Conservation (phyloP, 2,888 invertebrate genomes). For the Noctua pronuba region DNA sequence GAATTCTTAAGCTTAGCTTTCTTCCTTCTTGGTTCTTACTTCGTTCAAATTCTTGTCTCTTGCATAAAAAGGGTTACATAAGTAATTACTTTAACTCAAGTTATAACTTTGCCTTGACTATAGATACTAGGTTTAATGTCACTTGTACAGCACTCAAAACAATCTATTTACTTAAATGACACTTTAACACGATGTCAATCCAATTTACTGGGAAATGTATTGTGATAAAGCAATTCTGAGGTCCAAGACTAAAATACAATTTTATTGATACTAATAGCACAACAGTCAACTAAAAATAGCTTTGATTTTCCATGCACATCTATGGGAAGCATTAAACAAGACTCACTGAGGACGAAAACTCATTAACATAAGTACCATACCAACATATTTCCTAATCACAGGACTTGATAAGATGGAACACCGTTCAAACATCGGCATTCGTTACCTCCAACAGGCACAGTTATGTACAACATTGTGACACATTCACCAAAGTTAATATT, state of each 20-base stretch:
- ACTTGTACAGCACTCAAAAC: not conserved
- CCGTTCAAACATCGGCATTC: conserved; percentile 48
- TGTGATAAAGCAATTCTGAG: not conserved
- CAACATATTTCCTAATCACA: conserved; percentile 61
- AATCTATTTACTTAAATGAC: not conserved
- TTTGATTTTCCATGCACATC: not conserved
- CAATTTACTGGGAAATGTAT: not conserved
- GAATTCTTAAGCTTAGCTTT: too few relatives aligned
- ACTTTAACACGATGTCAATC: not conserved
- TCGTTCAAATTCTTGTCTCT: too few relatives aligned
- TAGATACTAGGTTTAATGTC: not conserved
- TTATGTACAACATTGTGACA: conserved; percentile 56
- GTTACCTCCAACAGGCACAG: conserved; percentile 45
- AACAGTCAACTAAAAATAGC: not conserved
- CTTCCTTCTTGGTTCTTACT: too few relatives aligned
- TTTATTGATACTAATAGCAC: conserved; percentile 14
- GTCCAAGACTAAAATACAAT: not conserved
- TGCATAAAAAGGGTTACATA: too few relatives aligned
- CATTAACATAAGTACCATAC: conserved; percentile 56
- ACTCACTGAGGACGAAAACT: not conserved
- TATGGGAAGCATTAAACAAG: not conserved
- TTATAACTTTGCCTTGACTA: too few relatives aligned
- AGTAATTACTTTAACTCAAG: too few relatives aligned
- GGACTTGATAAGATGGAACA: conserved; percentile 39
- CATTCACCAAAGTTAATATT: conserved; percentile 74